phyloP scores from a whole-genome alignment of 2,888 invertebrate species.

The Limnephilus lunatus region DNA sequence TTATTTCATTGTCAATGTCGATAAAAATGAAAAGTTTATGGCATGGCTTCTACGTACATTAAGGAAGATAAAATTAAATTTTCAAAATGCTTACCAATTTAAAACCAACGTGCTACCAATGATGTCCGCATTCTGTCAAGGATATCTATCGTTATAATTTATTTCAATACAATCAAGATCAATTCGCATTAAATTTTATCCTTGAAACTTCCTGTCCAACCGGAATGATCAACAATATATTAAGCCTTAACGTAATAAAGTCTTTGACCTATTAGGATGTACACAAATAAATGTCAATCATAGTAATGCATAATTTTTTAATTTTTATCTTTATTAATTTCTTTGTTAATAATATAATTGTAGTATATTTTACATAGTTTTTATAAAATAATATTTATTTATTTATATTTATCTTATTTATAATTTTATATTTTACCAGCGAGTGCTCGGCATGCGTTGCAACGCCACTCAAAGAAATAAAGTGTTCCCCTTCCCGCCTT shows the following conservation, averaged over 20 bases:
- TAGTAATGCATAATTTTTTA: too few species aligned
- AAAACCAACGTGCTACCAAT: not conserved
- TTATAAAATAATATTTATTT: too few species aligned
- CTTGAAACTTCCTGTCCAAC: not conserved
- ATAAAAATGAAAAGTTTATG: not conserved
- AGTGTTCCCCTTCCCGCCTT: too few species aligned
- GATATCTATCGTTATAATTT: not conserved
- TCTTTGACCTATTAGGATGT: not conserved
- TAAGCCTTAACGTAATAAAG: not conserved
- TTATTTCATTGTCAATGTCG: not conserved
- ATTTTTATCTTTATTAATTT: too few species aligned
- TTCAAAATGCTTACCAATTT: not conserved
- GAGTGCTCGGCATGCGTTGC: too few species aligned
- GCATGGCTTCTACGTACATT: not conserved
- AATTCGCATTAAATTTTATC: not conserved
- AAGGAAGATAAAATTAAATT: too few species aligned
- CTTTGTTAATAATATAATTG: too few species aligned
- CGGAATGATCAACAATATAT: not conserved
- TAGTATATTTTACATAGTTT: too few species aligned
- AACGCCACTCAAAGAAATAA: too few species aligned
- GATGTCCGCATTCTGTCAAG: not conserved
- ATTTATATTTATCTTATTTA: too few species aligned
- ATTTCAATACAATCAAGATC: not conserved
- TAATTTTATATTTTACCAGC: too few species aligned
- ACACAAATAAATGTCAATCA: too few species aligned